Base-by-base conservation (phyloP, 2,113 vertebrate genomes). In the Silurus asotus region DNA sequence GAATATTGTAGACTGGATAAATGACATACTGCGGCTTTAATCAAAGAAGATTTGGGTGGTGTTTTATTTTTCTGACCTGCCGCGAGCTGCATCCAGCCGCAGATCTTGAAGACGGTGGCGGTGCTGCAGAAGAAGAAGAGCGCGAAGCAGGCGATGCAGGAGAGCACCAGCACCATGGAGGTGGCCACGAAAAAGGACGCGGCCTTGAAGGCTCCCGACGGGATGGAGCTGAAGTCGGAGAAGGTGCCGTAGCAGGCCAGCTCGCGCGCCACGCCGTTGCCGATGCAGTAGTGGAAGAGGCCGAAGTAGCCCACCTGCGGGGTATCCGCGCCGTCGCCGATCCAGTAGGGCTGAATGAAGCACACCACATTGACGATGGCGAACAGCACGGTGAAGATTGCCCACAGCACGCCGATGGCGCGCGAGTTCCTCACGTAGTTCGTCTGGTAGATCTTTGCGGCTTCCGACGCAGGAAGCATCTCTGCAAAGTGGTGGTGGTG, bases 121-220 rank as follows among this genome's bases (percentile, higher is more conserved):
- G 97, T 99, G 95, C 98, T 97, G 95, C 98, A 99, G 97, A 99
- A 99, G 95, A 99, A 99, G 96, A 99, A 99, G 91, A 99, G 97
- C 67, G 94, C 93, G 92, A 99, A 99, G 96, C 96, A 98, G 89
- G 94, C 94, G 93, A 99, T 99, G 94, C 98, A 99, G 93, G 95
- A 93, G 92, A 99, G 95, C 86, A 98, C 97, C 93, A 99, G 96
- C 93, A 95, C 94, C 97, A 99, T 99, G 94, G 98, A 99, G 93
- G 96, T 96, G 90, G 96, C 97, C 91, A 99, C 97, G 95, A 99
- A 99, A 95, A 99, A 96, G 84, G 97, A 97, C 87, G 98, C 98
- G 84, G 98, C 98, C 95, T 99, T 97, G 95, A 99, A 99, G 89
- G 98, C 98, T 83, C 97, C 95, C 59, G 98, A 98, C 45, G 98